Conservation (phyloP, 2,888 invertebrate genomes). For the Brachyptera putata region DNA sequence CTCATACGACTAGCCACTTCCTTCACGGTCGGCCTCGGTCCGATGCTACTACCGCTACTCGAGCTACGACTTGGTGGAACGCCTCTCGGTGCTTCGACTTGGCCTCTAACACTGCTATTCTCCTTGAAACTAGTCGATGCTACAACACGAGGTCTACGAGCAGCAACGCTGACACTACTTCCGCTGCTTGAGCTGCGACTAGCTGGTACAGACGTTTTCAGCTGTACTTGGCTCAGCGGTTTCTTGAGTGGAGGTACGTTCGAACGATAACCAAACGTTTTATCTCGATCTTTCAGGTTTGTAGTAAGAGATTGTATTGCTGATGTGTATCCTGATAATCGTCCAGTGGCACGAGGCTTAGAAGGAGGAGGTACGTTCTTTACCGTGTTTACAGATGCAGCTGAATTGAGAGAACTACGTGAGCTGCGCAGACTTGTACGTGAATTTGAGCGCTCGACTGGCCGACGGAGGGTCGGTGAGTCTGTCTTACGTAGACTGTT, state of each 20-base stretch:
- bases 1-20: slow-evolving; percentile 45
- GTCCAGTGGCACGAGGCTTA: slow-evolving; percentile 40
- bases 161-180: slow-evolving; percentile 47
- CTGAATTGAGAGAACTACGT: slow-evolving; percentile 76
- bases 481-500: slow-evolving; percentile 45
- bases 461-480: slow-evolving; percentile 36
- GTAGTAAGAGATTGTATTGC: slow-evolving; percentile 48
- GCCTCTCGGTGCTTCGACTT: slow-evolving; percentile 16
- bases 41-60: slow-evolving; percentile 48
- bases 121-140: slow-evolving; percentile 49
- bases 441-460: slow-evolving; percentile 71
- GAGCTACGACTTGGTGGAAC: slow-evolving; percentile 51
- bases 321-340: slow-evolving; percentile 48
- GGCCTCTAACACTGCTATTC: slow-evolving; percentile 34
- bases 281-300: slow-evolving; percentile 39
- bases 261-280: slow-evolving; percentile 21
- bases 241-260: slow-evolving; percentile 34
- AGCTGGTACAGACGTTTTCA: slow-evolving; percentile 47
- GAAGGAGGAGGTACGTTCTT: slow-evolving; percentile 58
- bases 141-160: slow-evolving; percentile 34
- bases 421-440: slow-evolving; percentile 77
- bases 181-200: slow-evolving; percentile 58
- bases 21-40: slow-evolving; percentile 35
- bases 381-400: slow-evolving; percentile 73
- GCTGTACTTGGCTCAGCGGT: slow-evolving; percentile 37